Evolutionary conservation across 2,113 vertebrate genomes (phyloP), one percentile per base, ranked within the genome.

Genomic region (Alectura lathami): DNA sequence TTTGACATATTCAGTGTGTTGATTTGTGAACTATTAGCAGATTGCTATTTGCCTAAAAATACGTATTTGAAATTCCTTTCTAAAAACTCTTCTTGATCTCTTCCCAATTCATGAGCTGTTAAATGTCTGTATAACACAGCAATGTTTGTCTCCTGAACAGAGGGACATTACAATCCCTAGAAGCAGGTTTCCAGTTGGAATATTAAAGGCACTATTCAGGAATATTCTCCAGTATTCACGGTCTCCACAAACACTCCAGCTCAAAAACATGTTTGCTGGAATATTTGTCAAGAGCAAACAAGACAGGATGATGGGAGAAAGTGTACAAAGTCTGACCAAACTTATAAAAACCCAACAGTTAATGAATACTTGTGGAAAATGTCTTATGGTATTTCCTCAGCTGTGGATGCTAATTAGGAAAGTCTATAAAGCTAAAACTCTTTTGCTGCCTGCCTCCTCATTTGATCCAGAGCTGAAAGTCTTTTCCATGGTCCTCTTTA

Each of bases 21-120:
- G 96, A 94, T 93, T 91, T 96, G 85, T 87, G 75, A 91, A 70
- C 79, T 94, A 96, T 81, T 88, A 90, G 72, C 85, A 96, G 87
- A 88, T 59, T 80, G 34, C 75, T 86, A 69, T 91, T 96, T 96
- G 89, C 68, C 70, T 94, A 89, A 82, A 93, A 97, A 81, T 86
- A 93, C 2, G 13, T 86, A 85, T 91, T 95, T 96, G 47, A 91
- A 95, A 94, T 89, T 90, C 24, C 92, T 91, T 92, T 83, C 79
- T 83, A 66, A 89, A 95, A 93, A 36, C 38, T 73, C 60, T 76
- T 85, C 84, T 83, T 95, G 82, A 93, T 92, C 72, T 94, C 47
- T 94, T 91, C 93, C 60, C 89, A 91, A 0, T 89, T 81, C 85
- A 81, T 3, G 11, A 50, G 64, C 79, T 96, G 85, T 59, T 88